Evolutionary conservation across 2,797 vertebrate species (phyloP).

Genomic region (Myripristis murdjan): DNA sequence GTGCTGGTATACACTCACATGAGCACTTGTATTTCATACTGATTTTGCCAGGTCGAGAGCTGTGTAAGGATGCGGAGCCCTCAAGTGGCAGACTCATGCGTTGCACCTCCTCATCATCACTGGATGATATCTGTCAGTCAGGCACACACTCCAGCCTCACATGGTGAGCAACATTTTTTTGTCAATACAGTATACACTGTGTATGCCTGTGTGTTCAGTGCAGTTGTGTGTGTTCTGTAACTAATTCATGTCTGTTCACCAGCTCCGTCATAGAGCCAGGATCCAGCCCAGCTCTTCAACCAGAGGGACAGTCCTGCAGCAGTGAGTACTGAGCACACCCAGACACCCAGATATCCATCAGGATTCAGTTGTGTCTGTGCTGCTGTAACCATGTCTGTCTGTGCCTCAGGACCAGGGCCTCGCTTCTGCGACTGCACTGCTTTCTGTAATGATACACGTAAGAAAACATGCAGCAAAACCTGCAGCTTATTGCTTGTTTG

Average conservation of each 20-base stretch:
- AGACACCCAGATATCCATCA: neutral
- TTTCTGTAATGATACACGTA: conserved; percentile 69
- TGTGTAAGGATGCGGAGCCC: conserved; percentile 48
- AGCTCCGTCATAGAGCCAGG: conserved; percentile 59
- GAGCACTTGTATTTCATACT: neutral
- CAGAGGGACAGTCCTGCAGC: conserved; percentile 37
- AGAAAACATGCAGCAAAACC: conserved; percentile 19
- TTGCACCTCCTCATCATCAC: conserved; percentile 45
- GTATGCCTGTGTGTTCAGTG: neutral
- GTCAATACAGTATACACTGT: neutral
- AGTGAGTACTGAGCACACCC: conserved; percentile 58
- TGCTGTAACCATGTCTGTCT: conserved; percentile 34
- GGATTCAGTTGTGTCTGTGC: neutral
- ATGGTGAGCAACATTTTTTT: conserved; percentile 57
- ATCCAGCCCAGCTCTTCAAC: neutral
- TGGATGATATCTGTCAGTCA: conserved; percentile 53
- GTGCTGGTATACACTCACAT: too few relatives aligned
- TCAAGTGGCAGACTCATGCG: conserved; percentile 49
- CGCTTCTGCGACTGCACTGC: conserved; percentile 63
- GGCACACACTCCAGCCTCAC: neutral
- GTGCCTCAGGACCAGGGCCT: conserved; percentile 43
- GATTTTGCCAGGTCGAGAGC: conserved; percentile 42
- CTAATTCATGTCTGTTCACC: neutral
- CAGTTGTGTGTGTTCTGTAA: neutral
- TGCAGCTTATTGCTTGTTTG: neutral